Evolutionary conservation across 2,888 invertebrate genomes (phyloP), one percentile per base, ranked within the genome.

Genomic region (Invenusta paracnida): DNA sequence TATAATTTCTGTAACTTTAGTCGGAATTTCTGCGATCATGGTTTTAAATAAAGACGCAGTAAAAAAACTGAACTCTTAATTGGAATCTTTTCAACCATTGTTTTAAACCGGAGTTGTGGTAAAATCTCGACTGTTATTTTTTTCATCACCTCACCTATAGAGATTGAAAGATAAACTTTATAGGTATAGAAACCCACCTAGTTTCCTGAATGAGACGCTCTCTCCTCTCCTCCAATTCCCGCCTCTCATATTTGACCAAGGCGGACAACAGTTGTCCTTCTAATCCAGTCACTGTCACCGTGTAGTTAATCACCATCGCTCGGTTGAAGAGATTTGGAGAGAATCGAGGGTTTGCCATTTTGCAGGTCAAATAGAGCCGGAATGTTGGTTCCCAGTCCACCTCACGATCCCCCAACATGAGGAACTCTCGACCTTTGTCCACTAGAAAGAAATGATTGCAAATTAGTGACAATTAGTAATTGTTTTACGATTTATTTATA

Each of bases 181-280:
- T n/a, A n/a, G n/a, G n/a, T n/a, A n/a, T n/a, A n/a, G n/a, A n/a
- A n/a, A n/a, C n/a, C 2, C 85, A 86, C 86, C 73, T 85, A n/a
- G 85, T 87, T 66, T 87, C 87, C 28, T 83, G 48, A n/a, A 87
- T 87, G 25, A 87, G 84, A n/a, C 31, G 29, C 82, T 87, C 86
- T 48, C 85, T 82, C 67, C 85, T 86, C 66, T 87, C 87, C 81
- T 87, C 87, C 29, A 87, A 30, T 29, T 87, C 87, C n/a, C 82
- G 81, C 67, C 84, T 86, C 73, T 87, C 87, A 83, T 81, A 81
- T 13, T 66, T 82, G 0, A 87, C 87, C 27, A 87, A 30, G 30
- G 82, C 66, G 11, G 73, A 81, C 25, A 87, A 67, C 23, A 87
- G 29, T 30, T 87, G 87, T 30, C 85, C 87, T 30, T 85, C 87